Percentiles rank a stretch among this genome's conserved stretches.
Evolutionary conservation across 2,888 invertebrate species (phyloP).

Genomic region (Synergus laeviventris): DNA sequence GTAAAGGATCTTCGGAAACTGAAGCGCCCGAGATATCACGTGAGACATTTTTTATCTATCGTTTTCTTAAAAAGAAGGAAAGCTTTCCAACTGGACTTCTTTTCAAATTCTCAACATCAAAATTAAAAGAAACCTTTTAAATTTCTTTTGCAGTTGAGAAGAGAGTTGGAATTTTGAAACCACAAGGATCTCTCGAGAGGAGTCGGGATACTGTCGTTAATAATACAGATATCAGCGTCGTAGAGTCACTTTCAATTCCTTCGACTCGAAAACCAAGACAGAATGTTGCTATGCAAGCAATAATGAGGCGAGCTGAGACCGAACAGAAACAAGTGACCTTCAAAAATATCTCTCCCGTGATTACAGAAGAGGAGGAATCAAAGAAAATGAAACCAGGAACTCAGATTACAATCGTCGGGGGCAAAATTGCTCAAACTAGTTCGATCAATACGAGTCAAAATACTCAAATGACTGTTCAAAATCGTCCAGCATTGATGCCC

Average conservation of each 20-base stretch:
- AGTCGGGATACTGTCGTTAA: slow-evolving; percentile 76
- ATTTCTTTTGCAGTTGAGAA: slow-evolving; percentile 76
- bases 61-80: not conserved
- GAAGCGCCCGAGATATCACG: slow-evolving; percentile 65
- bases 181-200: slow-evolving; percentile 84
- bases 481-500: slow-evolving; percentile 59
- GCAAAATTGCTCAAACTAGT: slow-evolving; percentile 47
- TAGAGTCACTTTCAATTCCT: slow-evolving; percentile 51
- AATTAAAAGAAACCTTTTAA: not conserved
- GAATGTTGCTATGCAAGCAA: slow-evolving; percentile 88
- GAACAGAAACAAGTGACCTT: slow-evolving; percentile 80
- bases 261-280: slow-evolving; percentile 77
- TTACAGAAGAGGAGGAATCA: slow-evolving; percentile 61
- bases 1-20: slow-evolving; percentile 69
- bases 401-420: slow-evolving; percentile 50
- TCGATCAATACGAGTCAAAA: slow-evolving; percentile 42
- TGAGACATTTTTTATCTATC: slow-evolving; percentile 49
- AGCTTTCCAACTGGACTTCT: not conserved
- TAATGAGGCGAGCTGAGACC: slow-evolving; percentile 84
- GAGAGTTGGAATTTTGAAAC: slow-evolving; percentile 84
- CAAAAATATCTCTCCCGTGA: slow-evolving; percentile 69
- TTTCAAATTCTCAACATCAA: not conserved
- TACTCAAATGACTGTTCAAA: slow-evolving; percentile 53
- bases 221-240: slow-evolving; percentile 55
- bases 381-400: slow-evolving; percentile 46